Evolutionary conservation across 2,888 invertebrate genomes (phyloP).

Genomic region (Elmis aenea): DNA sequence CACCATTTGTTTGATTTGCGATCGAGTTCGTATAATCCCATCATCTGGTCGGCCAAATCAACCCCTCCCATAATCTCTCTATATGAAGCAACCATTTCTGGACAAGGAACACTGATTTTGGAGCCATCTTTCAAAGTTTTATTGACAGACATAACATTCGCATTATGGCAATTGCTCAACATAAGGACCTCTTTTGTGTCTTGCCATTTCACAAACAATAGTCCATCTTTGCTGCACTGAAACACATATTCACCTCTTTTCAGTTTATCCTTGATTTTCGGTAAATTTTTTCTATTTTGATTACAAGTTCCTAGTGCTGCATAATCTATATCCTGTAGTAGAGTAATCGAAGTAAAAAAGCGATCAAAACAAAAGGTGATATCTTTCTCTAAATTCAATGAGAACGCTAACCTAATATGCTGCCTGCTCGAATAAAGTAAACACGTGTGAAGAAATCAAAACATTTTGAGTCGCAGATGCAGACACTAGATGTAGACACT

Average conservation of each 20-base stretch:
- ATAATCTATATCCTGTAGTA: slow-evolving; percentile 19
- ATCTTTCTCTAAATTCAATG: background rate
- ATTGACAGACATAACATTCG: slow-evolving; percentile 12
- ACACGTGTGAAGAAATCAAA: slow-evolving; percentile 2
- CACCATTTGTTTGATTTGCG: slow-evolving; percentile 31
- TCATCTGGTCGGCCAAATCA: slow-evolving; percentile 31
- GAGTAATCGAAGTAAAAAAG: slow-evolving; percentile 19
- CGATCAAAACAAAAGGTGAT: slow-evolving; percentile 18
- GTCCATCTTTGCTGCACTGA: slow-evolving; percentile 19
- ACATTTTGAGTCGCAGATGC: background rate
- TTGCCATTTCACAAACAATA: slow-evolving; percentile 26
- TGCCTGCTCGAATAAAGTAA: slow-evolving; percentile 2
- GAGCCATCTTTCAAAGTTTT: slow-evolving; percentile 30
- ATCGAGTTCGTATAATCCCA: slow-evolving; percentile 27
- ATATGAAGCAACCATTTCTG: slow-evolving; percentile 24
- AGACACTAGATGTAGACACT: too few relatives aligned
- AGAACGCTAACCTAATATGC: background rate
- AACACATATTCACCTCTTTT: slow-evolving; percentile 21
- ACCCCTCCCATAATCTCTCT: slow-evolving; percentile 28
- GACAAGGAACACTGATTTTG: slow-evolving; percentile 23
- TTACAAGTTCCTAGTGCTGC: slow-evolving; percentile 26
- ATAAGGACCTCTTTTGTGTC: slow-evolving; percentile 32
- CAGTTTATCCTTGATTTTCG: slow-evolving; percentile 20
- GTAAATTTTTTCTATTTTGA: slow-evolving; percentile 16
- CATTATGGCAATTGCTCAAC: slow-evolving; percentile 30